Base-by-base conservation (phyloP, 1,140 invertebrate genomes). In the Batillaria attramentaria region DNA sequence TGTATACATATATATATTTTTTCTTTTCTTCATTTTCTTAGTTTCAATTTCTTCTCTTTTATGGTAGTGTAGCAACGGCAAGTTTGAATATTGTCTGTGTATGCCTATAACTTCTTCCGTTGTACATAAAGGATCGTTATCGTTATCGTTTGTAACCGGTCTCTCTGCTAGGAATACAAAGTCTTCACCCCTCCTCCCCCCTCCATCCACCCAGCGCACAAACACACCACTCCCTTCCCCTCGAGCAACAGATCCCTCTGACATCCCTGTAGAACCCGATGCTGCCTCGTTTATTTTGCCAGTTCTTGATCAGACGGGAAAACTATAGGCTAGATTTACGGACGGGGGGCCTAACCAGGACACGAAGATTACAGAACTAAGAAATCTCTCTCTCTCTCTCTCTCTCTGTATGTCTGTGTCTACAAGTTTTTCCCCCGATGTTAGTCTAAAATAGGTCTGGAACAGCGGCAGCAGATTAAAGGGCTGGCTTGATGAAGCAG, bases 401-500 rank as follows among this genome's bases (percentile, higher is more conserved):
- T 16, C 66, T 16, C 4, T 16, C 37, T 69, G 16, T 42, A 13
- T 42, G 18, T 69, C 66, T 41, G 20, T 72, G 37, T 41, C 39
- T 42, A 20, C 37, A 37, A 10, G 24, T 42, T n/a, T 41, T 20
- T 39, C 39, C 37, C 69, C 24, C 69, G 37, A 20, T 42, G 4
- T 28, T n/a, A 3, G 37, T 72, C 37, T 42, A n/a, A n/a, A 10
- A 37, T 18, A 5, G 33, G 16, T 20, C 31, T 20, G 13, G 24
- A 16, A 37, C 66, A 69, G 18, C 24, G 68, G 4, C 20, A 41
- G 37, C 37, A 70, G 68, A 70, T 70, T 41, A 70, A 41, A 42
- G 41, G 68, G 35, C 28, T 16, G 18, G 39, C 37, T 70, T 70
- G 41, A 70, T 70, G 68, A 70, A 70, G 68, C 68, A 33, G 39